These are phyloP conservation scores for Corydoras maculifer DNA, from an alignment of 2,113 vertebrate genomes.

Conservation along the genomic window DNA sequence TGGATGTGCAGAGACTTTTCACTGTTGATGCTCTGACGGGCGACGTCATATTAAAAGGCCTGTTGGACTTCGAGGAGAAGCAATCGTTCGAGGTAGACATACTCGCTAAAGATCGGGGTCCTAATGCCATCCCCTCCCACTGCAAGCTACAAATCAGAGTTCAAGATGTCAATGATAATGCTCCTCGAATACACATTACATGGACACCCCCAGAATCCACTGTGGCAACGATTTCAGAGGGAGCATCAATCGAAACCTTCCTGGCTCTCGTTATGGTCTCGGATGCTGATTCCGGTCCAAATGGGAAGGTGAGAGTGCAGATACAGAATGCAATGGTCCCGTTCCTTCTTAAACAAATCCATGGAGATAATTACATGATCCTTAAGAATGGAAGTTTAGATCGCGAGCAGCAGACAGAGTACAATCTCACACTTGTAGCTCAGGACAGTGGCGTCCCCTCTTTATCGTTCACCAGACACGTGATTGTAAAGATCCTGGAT, in stretches of 20 bases:
- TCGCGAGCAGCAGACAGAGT: constrained; percentile 73
- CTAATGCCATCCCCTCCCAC: constrained; percentile 80
- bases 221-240: constrained; percentile 70
- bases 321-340: constrained; percentile 69
- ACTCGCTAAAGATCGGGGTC: constrained; percentile 79
- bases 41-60: constrained; percentile 63
- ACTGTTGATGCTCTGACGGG: constrained; percentile 69
- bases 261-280: constrained; percentile 79
- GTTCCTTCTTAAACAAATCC: constrained; percentile 76
- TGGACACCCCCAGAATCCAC: constrained; percentile 65
- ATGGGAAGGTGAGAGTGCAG: constrained; percentile 70
- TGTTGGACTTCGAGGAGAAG: constrained; percentile 77
- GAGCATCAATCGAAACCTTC: constrained; percentile 73
- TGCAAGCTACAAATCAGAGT: constrained; percentile 83
- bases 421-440: constrained; percentile 76
- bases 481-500: constrained; percentile 77
- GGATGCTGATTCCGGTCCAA: constrained; percentile 78
- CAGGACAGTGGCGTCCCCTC: constrained; percentile 70
- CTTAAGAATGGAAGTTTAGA: constrained; percentile 77
- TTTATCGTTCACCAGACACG: constrained; percentile 62
- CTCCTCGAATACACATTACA: constrained; percentile 74
- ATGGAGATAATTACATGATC: constrained; percentile 76
- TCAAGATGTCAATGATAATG: constrained; percentile 80
- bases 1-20: constrained; percentile 73
- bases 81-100: constrained; percentile 74